Conservation (phyloP, 2,888 invertebrate species). For the Drosophila infuscata region DNA sequence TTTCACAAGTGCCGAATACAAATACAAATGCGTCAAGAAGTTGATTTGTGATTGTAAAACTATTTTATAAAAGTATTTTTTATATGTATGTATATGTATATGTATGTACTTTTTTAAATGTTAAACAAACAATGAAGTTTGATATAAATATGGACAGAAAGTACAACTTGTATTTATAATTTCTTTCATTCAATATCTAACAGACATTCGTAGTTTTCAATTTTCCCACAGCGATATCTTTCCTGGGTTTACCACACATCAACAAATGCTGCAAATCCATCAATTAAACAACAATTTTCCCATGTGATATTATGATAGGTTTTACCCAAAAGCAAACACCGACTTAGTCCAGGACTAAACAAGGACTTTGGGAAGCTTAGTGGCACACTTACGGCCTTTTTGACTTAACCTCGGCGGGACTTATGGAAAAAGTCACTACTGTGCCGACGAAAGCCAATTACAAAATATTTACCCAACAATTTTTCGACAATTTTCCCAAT, state of each 20-base stretch:
- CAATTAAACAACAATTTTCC: slow-evolving; percentile 40
- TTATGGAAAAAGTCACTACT: slow-evolving; percentile 40
- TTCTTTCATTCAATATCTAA: neutral
- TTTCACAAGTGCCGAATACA: neutral
- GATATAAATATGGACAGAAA: neutral
- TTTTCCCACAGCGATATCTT: slow-evolving; percentile 28
- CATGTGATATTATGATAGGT: slow-evolving; percentile 18
- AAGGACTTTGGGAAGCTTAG: slow-evolving; percentile 33
- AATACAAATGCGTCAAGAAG: neutral
- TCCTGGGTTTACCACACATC: slow-evolving; percentile 54
- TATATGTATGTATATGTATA: too few species aligned
- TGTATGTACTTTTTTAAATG: neutral
- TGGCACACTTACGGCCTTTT: slow-evolving; percentile 42
- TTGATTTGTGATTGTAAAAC: slow-evolving; percentile 7
- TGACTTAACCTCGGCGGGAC: slow-evolving; percentile 7
- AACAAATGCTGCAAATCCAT: slow-evolving; percentile 25
- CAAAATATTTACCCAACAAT: slow-evolving; percentile 70
- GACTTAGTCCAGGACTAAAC: slow-evolving; percentile 31
- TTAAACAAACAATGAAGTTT: neutral
- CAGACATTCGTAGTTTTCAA: neutral
- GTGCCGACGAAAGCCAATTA: slow-evolving; percentile 68
- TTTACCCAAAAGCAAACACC: slow-evolving; percentile 37
- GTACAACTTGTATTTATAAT: neutral
- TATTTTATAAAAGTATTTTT: neutral
- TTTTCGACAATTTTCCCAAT: slow-evolving; percentile 64